Conservation (phyloP, 2,113 vertebrate species). For the Rhabdornis inornatus region DNA sequence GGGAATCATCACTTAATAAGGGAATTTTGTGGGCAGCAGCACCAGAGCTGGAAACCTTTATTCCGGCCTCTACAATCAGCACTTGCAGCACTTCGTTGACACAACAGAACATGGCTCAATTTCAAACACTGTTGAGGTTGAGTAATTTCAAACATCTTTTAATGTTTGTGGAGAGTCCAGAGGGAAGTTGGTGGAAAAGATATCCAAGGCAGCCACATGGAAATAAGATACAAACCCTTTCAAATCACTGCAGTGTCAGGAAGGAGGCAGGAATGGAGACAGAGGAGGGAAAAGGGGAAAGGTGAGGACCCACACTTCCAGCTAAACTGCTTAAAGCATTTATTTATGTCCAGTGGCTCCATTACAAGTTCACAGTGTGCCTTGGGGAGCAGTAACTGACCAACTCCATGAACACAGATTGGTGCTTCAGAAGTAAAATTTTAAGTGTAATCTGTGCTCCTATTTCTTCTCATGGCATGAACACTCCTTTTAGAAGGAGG, state of each 20-base stretch:
- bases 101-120: slow-evolving; percentile 40
- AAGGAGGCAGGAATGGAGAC: not conserved
- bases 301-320: not conserved
- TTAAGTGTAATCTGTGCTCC: not conserved
- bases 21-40: slow-evolving; percentile 20
- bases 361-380: not conserved
- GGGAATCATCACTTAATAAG: not conserved
- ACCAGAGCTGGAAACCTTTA: slow-evolving; percentile 6
- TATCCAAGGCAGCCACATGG: slow-evolving; percentile 9
- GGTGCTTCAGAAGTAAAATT: not conserved
- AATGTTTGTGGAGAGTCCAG: slow-evolving; percentile 44
- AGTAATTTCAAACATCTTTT: slow-evolving; percentile 62
- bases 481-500: not conserved
- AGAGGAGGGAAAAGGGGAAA: not conserved
- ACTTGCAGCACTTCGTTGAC: slow-evolving; percentile 35
- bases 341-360: not conserved
- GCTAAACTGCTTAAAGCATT: not conserved
- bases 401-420: not conserved
- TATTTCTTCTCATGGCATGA: not conserved
- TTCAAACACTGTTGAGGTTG: slow-evolving; percentile 38
- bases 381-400: not conserved
- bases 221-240: not conserved
- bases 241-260: not conserved
- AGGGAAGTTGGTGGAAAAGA: slow-evolving; percentile 10
- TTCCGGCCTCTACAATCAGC: not conserved